A percentile compares a stretch with the other conserved stretches of the same genome.
Evolutionary conservation across 37 sponge, comb jelly and placozoan species (phyloP).

Genomic region (Amphimedon queenslandica): DNA sequence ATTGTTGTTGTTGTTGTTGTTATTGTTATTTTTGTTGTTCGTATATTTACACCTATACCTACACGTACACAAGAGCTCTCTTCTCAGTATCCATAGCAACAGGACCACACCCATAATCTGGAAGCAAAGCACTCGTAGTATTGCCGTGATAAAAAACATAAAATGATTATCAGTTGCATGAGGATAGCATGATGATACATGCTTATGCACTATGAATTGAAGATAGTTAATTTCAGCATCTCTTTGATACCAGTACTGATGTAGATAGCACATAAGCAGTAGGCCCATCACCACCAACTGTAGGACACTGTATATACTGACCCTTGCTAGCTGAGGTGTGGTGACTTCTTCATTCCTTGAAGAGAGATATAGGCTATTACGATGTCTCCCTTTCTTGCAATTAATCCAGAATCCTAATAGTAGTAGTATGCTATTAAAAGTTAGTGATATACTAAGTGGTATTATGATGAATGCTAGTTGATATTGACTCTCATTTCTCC

Average conservation of each 20-base stretch:
- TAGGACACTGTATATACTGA: constrained; percentile 15
- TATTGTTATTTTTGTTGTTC: no score
- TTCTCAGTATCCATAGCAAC: background rate
- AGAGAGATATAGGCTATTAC: background rate
- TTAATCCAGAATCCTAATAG: constrained; percentile 14
- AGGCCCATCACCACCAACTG: constrained; percentile 26
- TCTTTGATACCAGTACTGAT: constrained; percentile 27
- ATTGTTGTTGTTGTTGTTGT: no score
- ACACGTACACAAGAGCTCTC: background rate
- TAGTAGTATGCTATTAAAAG: constrained; percentile 32
- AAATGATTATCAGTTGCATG: no score
- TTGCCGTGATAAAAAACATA: no score
- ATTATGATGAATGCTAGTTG: constrained; percentile 32
- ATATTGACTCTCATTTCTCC: constrained; percentile 1
- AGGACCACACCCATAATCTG: background rate
- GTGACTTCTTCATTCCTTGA: background rate
- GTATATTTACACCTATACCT: no score
- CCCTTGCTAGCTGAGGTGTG: background rate
- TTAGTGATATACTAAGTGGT: constrained; percentile 20
- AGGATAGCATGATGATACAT: no score
- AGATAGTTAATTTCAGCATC: constrained; percentile 28
- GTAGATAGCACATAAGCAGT: constrained; percentile 25
- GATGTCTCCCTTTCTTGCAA: background rate
- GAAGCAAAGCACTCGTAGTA: background rate
- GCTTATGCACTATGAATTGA: background rate